Conservation (phyloP, 2,797 vertebrate genomes). For the Poecilia picta region DNA sequence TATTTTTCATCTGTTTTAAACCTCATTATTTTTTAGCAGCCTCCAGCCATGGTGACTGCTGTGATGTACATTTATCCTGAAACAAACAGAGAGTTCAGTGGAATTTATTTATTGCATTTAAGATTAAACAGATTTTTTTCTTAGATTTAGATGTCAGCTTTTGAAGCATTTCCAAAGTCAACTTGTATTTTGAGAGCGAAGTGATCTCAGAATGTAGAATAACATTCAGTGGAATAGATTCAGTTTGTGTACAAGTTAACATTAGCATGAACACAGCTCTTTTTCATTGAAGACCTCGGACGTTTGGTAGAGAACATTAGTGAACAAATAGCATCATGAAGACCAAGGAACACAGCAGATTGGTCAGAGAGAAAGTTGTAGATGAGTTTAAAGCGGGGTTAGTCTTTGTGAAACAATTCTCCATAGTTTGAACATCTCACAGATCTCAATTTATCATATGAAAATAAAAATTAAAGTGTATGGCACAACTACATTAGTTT, state of each 20-base stretch:
- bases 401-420: no score
- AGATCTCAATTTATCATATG: no score
- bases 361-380: no score
- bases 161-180: neutral
- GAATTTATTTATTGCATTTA: neutral
- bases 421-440: no score
- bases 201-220: neutral
- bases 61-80: neutral
- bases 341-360: no score
- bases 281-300: no score
- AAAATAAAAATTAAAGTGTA: no score
- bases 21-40: slow-evolving; percentile 15
- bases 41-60: neutral
- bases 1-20: slow-evolving; percentile 38
- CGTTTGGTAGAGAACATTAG: no score
- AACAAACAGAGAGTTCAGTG: neutral
- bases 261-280: no score
- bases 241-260: neutral
- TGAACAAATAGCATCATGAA: no score
- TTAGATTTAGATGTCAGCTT: neutral
- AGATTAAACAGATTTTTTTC: neutral
- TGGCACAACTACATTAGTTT: no score
- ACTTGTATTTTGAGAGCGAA: neutral
- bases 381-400: no score
- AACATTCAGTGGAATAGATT: neutral